Evolutionary conservation across 2,888 invertebrate genomes (phyloP).

Genomic region (Oligia fasciuncula): DNA sequence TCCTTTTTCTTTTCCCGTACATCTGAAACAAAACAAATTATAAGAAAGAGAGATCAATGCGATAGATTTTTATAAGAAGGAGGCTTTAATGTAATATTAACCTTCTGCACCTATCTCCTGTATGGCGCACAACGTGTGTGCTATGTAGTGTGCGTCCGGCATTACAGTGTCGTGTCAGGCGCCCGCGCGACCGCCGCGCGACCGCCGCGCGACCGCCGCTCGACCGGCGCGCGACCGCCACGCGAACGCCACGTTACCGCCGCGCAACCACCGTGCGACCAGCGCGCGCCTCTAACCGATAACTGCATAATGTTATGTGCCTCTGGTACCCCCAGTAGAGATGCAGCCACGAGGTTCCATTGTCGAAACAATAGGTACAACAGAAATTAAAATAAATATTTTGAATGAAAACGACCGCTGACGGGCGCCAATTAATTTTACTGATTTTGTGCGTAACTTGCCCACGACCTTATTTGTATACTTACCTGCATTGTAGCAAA

Average conservation of each 20-base stretch:
- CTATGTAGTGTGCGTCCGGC: constrained; percentile 6
- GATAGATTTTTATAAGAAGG: background rate
- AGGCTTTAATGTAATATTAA: background rate
- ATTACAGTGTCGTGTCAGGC: constrained; percentile 6
- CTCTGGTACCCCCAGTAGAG: constrained; percentile 3
- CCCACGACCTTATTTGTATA: no score
- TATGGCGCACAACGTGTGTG: constrained; percentile 2
- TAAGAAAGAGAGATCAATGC: background rate
- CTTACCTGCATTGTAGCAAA: no score
- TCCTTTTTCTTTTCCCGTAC: background rate
- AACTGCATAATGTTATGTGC: constrained; percentile 33
- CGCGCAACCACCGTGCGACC: constrained; percentile 9
- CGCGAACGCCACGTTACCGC: background rate
- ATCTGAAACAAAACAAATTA: background rate
- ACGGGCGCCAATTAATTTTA: background rate
- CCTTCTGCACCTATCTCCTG: constrained; percentile 1
- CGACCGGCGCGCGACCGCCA: constrained; percentile 17
- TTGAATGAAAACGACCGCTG: background rate
- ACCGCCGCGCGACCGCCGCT: constrained; percentile 15
- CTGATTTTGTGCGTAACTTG: background rate
- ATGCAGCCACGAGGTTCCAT: background rate
- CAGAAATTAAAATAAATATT: background rate
- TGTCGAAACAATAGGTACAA: constrained; percentile 10
- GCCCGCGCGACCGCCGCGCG: constrained; percentile 27
- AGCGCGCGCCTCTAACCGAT: constrained; percentile 3